Base-by-base conservation (phyloP, 1,140 invertebrate genomes). In the Drosophila varians region DNA sequence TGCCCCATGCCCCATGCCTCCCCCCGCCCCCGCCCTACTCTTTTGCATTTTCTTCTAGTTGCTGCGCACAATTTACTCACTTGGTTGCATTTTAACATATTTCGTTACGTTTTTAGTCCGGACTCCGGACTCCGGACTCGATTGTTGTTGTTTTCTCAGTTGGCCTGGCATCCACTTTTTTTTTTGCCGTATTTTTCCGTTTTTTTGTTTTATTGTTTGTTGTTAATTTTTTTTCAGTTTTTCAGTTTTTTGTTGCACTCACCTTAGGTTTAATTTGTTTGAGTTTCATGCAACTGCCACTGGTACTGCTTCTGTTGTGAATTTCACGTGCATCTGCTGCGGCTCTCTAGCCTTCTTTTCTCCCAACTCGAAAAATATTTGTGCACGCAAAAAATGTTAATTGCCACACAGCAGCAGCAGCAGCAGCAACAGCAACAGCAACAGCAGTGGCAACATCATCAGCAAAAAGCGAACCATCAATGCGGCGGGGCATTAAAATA, bases 331-430 rank as follows among this genome's bases (percentile, higher is more conserved):
- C 78, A 82, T 74, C 78, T 82, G 77, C 70, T 49, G 69, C 69
- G 1, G 36, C 28, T 9, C 42, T 43, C 16, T 18, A 19, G 14
- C n/a, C 14, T 23, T 82, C 70, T 64, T 86, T 62, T 75, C 65
- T 64, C 65, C 69, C 65, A 57, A 79, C 65, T 77, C 82, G 83
- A 87, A 87, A 87, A 88, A 88, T 87, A 87, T 87, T 87, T 87
- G 80, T 87, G 83, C 82, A 87, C 82, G 82, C 82, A 87, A 87
- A 87, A 87, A 87, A 87, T 87, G 82, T 87, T 87, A 87, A 87
- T 87, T 87, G 78, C 82, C 70, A 40, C 40, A n/a, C n/a, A n/a
- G n/a, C n/a, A n/a, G n/a, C n/a, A n/a, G n/a, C n/a, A 66, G 69
- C 58, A 66, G 53, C 36, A 55, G 53, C 40, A 46, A 4, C 16